Evolutionary conservation across 2,113 vertebrate genomes (phyloP), one percentile per base, ranked within the genome.

Genomic region (Cathartes aura): DNA sequence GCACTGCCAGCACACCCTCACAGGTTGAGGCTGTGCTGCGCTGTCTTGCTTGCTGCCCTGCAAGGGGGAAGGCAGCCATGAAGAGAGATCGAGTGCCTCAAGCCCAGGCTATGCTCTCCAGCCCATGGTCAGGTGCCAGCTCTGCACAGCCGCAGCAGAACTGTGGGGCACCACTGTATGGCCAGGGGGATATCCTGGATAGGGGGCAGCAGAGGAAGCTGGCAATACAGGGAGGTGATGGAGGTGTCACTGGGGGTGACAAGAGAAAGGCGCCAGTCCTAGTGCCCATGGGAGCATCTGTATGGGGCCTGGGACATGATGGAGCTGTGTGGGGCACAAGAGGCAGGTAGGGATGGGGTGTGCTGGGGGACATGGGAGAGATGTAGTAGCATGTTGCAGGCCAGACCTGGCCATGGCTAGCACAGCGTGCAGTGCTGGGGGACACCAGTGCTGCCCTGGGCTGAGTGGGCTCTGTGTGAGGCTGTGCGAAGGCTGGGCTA

Each of bases 11-110:
- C 53, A 27, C 20, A n/a, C 9, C 34, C 30, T 12, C 11, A 22
- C 30, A 4, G 30, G 16, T 4, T 32, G 43, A 30, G 45, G 42
- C 55, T 3, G 1, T 2, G 32, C 47, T 45, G 70, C 2, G 1
- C 20, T 40, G 63, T n/a, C 22, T 38, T 21, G 29, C 52, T 15
- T 17, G 22, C 72, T 43, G 42, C 36, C 50, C 36, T 36, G 26
- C 15, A 22, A 43, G 18, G 43, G 24, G 12, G 34, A 18, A 13
- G 32, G 66, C 21, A 38, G 42, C 12, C 4, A 0, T 6, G 42
- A 36, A 30, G 27, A 34, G 53, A 26, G 16, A 15, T 6, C 1
- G 3, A 64, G 43, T 29, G 52, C 59, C 82, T 32, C 32, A 14
- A 38, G 58, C 50, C 38, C 52, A 12, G 19, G 52, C 27, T 18